A percentile compares a stretch with the other conserved stretches of the same genome.
These are phyloP conservation scores for Procambarus virginalis DNA, from an alignment of 1,140 invertebrate genomes.

Conservation along the genomic window DNA sequence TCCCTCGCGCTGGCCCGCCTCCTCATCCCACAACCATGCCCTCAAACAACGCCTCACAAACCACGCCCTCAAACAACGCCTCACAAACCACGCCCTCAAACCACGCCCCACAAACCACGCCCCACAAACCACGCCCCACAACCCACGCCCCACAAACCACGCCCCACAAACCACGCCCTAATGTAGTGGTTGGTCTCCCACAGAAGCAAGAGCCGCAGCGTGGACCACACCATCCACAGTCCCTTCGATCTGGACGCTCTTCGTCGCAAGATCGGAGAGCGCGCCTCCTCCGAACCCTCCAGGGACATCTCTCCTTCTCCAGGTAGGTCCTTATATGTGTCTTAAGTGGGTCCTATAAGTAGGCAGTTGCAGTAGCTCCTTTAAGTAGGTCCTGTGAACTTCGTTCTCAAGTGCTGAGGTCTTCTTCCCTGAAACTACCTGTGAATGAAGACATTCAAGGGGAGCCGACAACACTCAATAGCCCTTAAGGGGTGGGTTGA, in stretches of 20 bases:
- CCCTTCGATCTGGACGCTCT: conserved; percentile 53
- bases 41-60: not conserved
- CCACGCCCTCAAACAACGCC: too few species aligned
- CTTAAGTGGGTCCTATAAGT: too few species aligned
- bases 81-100: not conserved
- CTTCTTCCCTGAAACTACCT: too few species aligned
- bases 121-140: not conserved
- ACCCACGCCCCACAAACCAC: too few species aligned
- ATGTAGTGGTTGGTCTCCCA: too few species aligned
- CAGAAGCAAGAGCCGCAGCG: conserved; percentile 56
- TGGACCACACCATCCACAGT: conserved; percentile 49
- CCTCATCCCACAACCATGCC: too few species aligned
- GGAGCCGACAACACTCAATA: too few species aligned
- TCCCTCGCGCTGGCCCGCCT: too few species aligned
- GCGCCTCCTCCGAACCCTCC: conserved; percentile 47
- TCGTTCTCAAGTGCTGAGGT: too few species aligned
- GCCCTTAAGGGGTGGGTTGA: too few species aligned
- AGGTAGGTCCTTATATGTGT: conserved; percentile 1
- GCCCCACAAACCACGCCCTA: too few species aligned
- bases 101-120: not conserved
- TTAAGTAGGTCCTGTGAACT: not conserved
- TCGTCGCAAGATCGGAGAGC: conserved; percentile 42
- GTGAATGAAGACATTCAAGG: too few species aligned
- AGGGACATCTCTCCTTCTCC: conserved; percentile 45
- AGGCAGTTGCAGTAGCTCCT: not conserved